Evolutionary conservation across 1,140 invertebrate species (phyloP).

Genomic region (Drosophila parvula): DNA sequence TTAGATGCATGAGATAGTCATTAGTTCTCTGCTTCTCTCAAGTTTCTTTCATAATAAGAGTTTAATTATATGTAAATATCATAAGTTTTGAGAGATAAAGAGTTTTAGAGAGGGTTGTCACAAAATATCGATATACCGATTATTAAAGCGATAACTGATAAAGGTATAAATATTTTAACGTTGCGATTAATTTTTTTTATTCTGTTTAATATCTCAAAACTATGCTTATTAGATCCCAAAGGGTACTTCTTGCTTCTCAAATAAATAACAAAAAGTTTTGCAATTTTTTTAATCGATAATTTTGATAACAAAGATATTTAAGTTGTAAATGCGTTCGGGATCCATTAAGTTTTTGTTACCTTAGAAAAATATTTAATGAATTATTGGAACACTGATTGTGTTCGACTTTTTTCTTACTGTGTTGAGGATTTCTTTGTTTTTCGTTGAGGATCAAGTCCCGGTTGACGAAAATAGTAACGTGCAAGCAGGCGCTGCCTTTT

Average conservation of each 20-base stretch:
- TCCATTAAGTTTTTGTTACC: background rate
- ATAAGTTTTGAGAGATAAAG: background rate
- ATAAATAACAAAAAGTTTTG: too few relatives aligned
- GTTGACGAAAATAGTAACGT: slow-evolving; percentile 79
- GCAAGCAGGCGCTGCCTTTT: slow-evolving; percentile 76
- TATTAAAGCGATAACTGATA: too few relatives aligned
- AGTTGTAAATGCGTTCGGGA: too few relatives aligned
- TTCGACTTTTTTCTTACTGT: slow-evolving; percentile 2
- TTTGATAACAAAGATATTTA: too few relatives aligned
- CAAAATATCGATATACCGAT: background rate
- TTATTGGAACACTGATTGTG: background rate
- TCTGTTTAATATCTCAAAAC: too few relatives aligned
- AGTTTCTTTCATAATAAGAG: background rate
- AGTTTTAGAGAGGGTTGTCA: background rate
- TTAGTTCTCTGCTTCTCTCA: too few relatives aligned
- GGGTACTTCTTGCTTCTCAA: too few relatives aligned
- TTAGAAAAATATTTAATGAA: background rate
- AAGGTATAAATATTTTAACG: too few relatives aligned
- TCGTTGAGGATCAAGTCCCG: slow-evolving; percentile 46
- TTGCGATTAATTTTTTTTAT: too few relatives aligned
- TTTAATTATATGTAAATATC: background rate
- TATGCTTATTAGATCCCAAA: too few relatives aligned
- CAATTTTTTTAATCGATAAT: too few relatives aligned
- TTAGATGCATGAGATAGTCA: background rate
- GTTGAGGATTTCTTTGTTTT: slow-evolving; percentile 33